Percentiles rank a stretch among this genome's conserved stretches.
These are phyloP conservation scores for Marisa cornuarietis DNA, from an alignment of 1,140 invertebrate genomes.

Conservation along the genomic window DNA sequence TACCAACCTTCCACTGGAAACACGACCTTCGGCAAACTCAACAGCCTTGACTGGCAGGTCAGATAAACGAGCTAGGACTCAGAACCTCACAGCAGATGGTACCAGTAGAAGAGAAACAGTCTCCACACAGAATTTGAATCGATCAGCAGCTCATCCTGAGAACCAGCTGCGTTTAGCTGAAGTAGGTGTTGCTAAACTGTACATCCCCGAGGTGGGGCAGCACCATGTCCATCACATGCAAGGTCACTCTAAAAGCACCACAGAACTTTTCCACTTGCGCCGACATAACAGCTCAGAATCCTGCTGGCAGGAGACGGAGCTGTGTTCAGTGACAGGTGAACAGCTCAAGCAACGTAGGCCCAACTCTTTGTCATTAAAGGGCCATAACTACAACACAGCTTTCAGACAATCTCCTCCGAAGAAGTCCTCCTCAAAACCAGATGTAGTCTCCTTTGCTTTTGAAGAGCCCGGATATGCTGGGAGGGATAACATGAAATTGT, in stretches of 20 bases:
- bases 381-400: constrained; percentile 46
- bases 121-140: no score
- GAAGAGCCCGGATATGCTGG: not conserved
- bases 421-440: constrained; percentile 5
- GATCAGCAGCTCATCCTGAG: constrained; percentile 16
- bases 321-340: constrained; percentile 14
- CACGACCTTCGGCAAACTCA: constrained; percentile 8
- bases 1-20: constrained; percentile 27
- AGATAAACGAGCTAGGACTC: not conserved
- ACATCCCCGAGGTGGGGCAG: constrained; percentile 32
- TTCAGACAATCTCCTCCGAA: not conserved
- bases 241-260: constrained; percentile 49
- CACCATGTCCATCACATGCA: constrained; percentile 33
- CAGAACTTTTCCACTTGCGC: constrained; percentile 33
- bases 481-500: no score
- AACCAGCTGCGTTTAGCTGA: constrained; percentile 44
- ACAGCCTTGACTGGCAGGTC: no score
- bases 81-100: not conserved
- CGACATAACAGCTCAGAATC: constrained; percentile 38
- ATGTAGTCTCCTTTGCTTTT: constrained; percentile 38
- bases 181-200: constrained; percentile 50
- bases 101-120: no score
- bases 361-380: constrained; percentile 56
- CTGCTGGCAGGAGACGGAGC: constrained; percentile 29
- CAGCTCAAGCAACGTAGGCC: constrained; percentile 36